Conservation (phyloP, 2,113 vertebrate genomes). For the Heterochromis multidens region DNA sequence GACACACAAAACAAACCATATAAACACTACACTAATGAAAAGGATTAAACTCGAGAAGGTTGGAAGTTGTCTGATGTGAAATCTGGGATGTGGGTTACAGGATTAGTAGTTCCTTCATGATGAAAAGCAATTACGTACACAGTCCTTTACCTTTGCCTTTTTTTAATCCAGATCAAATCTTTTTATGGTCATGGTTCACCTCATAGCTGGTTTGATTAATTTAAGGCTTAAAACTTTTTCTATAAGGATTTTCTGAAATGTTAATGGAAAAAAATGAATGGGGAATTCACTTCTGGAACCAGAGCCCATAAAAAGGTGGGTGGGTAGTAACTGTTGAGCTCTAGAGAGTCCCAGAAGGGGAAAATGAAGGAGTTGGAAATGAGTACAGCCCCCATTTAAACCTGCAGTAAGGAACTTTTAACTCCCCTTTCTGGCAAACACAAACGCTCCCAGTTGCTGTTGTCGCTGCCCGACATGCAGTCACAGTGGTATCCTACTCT, state of each 20-base stretch:
- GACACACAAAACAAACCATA: no score
- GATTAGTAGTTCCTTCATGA: neutral
- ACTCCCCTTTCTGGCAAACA: no score
- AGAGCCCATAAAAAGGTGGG: neutral
- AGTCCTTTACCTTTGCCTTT: neutral
- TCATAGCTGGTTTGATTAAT: no score
- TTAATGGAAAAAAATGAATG: neutral
- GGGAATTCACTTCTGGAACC: neutral
- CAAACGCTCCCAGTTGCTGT: neutral
- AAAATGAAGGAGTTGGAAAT: no score
- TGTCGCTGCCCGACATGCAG: neutral
- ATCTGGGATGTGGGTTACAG: no score
- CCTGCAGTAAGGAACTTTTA: no score
- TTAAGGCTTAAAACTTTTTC: no score
- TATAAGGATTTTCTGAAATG: neutral
- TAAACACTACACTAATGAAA: no score
- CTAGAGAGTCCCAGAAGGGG: no score
- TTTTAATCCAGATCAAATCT: neutral
- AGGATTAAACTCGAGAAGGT: no score
- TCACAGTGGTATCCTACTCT: neutral
- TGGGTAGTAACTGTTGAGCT: accelerated
- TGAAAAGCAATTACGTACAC: neutral
- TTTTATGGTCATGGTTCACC: neutral
- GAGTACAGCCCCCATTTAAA: no score
- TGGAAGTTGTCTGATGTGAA: no score